A percentile compares a stretch with the other conserved stretches of the same genome.
Conservation (phyloP, 2,113 vertebrate species). For the Brachyhypopomus occidentalis region DNA sequence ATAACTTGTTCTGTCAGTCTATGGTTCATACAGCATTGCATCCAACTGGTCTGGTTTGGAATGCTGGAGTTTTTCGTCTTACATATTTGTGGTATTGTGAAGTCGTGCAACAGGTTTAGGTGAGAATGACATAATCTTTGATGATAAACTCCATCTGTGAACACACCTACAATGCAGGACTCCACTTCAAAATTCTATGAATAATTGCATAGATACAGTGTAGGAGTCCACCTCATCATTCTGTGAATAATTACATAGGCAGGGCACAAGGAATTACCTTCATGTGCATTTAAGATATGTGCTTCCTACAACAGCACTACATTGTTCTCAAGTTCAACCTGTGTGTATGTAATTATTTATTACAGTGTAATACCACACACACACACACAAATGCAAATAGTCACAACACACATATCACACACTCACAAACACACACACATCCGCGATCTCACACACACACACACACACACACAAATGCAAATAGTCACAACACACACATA, state of each 20-base stretch:
- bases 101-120: not conserved
- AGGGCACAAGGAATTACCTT: not conserved
- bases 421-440: too few species aligned
- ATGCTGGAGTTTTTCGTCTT: not conserved
- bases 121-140: not conserved
- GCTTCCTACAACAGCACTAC: too few species aligned
- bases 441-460: too few species aligned
- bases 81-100: not conserved
- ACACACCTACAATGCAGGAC: not conserved
- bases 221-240: not conserved
- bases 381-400: not conserved
- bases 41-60: not conserved
- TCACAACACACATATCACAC: too few species aligned
- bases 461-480: too few species aligned
- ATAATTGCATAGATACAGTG: not conserved
- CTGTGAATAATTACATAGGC: not conserved
- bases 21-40: too few species aligned
- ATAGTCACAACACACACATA: too few species aligned
- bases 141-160: not conserved
- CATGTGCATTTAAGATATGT: not conserved
- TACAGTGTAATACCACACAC: not conserved
- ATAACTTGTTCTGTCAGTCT: too few species aligned
- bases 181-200: not conserved
- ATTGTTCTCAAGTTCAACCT: too few species aligned
- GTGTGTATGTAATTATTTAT: too few species aligned